Evolutionary conservation across 2,888 invertebrate genomes (phyloP), one percentile per base, ranked within the genome.

Genomic region (Tortrix viridana): DNA sequence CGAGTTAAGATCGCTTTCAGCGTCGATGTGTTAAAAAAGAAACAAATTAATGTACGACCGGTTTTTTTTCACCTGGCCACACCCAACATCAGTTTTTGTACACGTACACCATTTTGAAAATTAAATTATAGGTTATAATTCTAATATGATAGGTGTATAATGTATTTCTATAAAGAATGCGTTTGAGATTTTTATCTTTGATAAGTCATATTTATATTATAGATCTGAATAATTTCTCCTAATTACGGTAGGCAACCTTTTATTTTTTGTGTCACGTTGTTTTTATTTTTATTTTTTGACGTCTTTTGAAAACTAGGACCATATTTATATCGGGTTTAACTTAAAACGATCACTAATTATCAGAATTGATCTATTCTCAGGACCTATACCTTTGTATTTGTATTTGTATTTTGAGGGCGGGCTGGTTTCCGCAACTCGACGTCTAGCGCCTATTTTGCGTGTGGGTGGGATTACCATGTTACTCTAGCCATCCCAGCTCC

Each of bases 61-160:
- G 71, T 76, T 86, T 86, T 38, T 85, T 89, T 89, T 82, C 79
- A 85, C 80, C 88, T 87, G 85, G 86, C 88, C 87, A 84, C 86
- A 87, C 85, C 85, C 82, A 79, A 79, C 79, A 74, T 83, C 74
- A 75, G 80, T 89, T 89, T 88, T 89, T 89, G 79, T 84, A 75
- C 65, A 66, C 75, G 76, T 66, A 66, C 74, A 79, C 78, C 82
- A 81, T 86, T 88, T 87, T 80, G 81, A 87, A 92, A 90, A 92
- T 90, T 91, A 89, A 91, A 91, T 92, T 92, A 91, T 88, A 88
- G 89, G 88, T 87, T 90, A 86, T 89, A 89, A 89, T 88, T 89
- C 88, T 90, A 89, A 91, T 92, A 89, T 85, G 89, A 91, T 89
- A 88, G 88, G 85, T 88, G 87, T 83, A 79, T 89, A 86, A 90